These are phyloP conservation scores for Chrysocyon brachyurus DNA, from an alignment of 2,797 vertebrate species.

Conservation along the genomic window DNA sequence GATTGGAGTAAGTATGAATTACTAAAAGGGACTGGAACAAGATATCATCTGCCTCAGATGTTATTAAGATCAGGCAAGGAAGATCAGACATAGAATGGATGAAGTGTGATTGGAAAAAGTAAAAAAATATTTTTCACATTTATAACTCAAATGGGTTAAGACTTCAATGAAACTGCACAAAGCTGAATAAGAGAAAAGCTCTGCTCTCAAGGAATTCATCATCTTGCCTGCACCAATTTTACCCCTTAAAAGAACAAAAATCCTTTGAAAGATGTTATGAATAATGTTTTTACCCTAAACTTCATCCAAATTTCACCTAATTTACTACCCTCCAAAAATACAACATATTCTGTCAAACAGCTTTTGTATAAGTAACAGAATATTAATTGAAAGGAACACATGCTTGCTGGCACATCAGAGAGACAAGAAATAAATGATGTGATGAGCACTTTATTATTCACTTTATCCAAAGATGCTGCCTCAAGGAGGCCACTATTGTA, in stretches of 20 bases:
- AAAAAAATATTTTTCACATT: background rate
- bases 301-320: background rate
- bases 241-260: background rate
- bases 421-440: background rate
- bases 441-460: constrained; percentile 7
- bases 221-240: background rate
- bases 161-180: background rate
- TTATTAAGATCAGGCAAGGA: background rate
- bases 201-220: background rate
- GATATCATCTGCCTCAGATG: background rate
- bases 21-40: background rate
- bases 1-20: background rate
- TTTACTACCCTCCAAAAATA: constrained; percentile 10
- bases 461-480: constrained; percentile 34
- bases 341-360: constrained; percentile 46
- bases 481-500: background rate
- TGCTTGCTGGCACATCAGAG: background rate
- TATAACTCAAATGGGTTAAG: background rate
- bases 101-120: background rate
- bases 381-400: background rate
- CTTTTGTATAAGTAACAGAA: constrained; percentile 14
- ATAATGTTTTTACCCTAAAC: constrained; percentile 14
- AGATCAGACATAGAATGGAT: background rate
- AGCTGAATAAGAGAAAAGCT: background rate
- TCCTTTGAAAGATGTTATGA: background rate